A percentile compares a stretch with the other conserved stretches of the same genome.
Conservation (phyloP, 1,140 invertebrate species). For the Leguminivora glycinivorella region DNA sequence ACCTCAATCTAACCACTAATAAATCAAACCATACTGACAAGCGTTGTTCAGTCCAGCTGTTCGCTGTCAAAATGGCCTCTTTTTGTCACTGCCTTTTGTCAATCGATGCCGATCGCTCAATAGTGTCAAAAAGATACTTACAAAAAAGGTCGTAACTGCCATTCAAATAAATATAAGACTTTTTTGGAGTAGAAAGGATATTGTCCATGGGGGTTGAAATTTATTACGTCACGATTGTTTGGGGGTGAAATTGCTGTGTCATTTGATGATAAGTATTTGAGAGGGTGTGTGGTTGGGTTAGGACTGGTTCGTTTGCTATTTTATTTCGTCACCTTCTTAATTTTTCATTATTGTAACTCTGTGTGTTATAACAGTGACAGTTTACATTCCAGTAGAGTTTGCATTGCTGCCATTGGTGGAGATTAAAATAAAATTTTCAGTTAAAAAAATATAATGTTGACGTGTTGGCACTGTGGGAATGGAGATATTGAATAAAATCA, state of each 20-base stretch:
- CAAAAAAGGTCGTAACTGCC: not conserved
- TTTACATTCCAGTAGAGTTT: no score
- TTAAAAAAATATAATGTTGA: no score
- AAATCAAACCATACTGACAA: conserved; percentile 3
- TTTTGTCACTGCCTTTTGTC: conserved; percentile 13
- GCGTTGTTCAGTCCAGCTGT: conserved; percentile 5
- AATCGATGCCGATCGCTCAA: conserved; percentile 21
- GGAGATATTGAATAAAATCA: no score
- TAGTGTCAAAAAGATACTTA: conserved; percentile 15
- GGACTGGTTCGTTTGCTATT: no score
- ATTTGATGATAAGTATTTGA: conserved; percentile 25
- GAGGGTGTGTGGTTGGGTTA: conserved; percentile 13
- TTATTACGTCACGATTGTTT: conserved; percentile 27
- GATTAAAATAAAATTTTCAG: no score
- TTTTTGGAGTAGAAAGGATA: not conserved
- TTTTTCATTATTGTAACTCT: no score
- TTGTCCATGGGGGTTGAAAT: conserved; percentile 17
- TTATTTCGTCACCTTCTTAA: no score
- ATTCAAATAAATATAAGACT: not conserved
- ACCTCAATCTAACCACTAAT: not conserved
- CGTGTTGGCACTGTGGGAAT: no score
- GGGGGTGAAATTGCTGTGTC: conserved; percentile 26
- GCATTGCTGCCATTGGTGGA: no score
- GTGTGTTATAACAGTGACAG: no score
- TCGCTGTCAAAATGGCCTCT: not conserved